Evolutionary conservation across 1,140 invertebrate species (phyloP), one percentile per base, ranked within the genome.

Genomic region (Macrocentrus cingulum): DNA sequence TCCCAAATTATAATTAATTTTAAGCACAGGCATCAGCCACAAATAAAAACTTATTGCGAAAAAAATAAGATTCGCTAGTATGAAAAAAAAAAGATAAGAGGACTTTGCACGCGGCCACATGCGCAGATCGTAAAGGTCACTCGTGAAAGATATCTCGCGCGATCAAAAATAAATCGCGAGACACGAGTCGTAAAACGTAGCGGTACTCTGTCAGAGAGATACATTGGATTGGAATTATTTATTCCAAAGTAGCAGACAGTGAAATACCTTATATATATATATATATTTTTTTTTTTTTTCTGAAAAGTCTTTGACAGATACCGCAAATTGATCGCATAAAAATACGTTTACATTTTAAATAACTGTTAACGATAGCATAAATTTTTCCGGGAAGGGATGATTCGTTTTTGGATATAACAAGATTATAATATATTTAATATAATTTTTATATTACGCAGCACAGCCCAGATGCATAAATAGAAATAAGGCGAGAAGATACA

Each of bases 391-490:
- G n/a, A n/a, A n/a, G n/a, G n/a, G n/a, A n/a, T n/a, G n/a, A 29
- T 29, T 29, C 9, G 9, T 29, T 29, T 29, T 5, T 29, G 9
- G 4, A 4, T 29, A 29, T 4, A 29, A 29, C 9, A 29, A 29
- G 4, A 5, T 29, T 29, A 5, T 29, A 5, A 29, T 4, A 29
- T 9, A 29, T 29, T 29, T 5, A 29, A 29, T 29, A 29, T 5
- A 5, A 56, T 56, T 61, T 46, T 32, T 15, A 20, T 18, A 9
- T 8, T 16, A 18, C 9, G 19, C 13, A 20, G 18, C 32, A 64
- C 62, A 56, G 58, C 57, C 63, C 44, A 49, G 44, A 56, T 56
- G 32, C 54, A 49, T 39, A 13, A 56, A 61, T 63, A 64, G 66
- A 61, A 69, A 59, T n/a, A n/a, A n/a, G n/a, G n/a, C n/a, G n/a